A percentile compares a stretch with the other conserved stretches of the same genome.
phyloP scores from a whole-genome alignment of 2,113 vertebrate genomes.

The Motacilla alba region DNA sequence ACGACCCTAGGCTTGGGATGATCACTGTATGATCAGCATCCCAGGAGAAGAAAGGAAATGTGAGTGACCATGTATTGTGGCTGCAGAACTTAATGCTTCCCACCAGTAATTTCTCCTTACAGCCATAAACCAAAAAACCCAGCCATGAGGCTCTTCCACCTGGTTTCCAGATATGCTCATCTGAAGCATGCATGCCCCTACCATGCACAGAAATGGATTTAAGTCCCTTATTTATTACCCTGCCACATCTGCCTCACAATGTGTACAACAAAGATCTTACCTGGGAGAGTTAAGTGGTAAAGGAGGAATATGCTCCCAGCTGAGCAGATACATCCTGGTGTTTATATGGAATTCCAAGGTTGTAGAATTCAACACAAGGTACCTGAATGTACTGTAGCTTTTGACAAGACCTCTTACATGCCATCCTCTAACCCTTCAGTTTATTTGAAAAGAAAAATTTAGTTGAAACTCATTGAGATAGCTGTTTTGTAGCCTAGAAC shows the following conservation, averaged over 20 bases:
- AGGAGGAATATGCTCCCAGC: not conserved
- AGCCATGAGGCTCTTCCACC: not conserved
- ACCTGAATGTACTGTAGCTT: not conserved
- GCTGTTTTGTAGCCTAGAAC: not conserved
- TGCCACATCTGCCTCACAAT: not conserved
- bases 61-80: fast-evolving
- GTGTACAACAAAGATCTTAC: not conserved
- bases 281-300: not conserved
- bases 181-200: not conserved
- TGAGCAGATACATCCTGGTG: not conserved
- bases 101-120: fast-evolving
- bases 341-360: not conserved
- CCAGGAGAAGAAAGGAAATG: not conserved
- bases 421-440: not conserved
- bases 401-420: not conserved
- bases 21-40: not conserved
- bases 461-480: not conserved
- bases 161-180: not conserved
- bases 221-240: not conserved
- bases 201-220: not conserved
- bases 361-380: not conserved
- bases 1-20: not conserved
- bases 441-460: not conserved
- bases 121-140: not conserved
- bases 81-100: not conserved